Percentiles rank a stretch among this genome's conserved stretches.
Evolutionary conservation across 2,113 vertebrate genomes (phyloP).

Genomic region (Pampusana beccarii): DNA sequence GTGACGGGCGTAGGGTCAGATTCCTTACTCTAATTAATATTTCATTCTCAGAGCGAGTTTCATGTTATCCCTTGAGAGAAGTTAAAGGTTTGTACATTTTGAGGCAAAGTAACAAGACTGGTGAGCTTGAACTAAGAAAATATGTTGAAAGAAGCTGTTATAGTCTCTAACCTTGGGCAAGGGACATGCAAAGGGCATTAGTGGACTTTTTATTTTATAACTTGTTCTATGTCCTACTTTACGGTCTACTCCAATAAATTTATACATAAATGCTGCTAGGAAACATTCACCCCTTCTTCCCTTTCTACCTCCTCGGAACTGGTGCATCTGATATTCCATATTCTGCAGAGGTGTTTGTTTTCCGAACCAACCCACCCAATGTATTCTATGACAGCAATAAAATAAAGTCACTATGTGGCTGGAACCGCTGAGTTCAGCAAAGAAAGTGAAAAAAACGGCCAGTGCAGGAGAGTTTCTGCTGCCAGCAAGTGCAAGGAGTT

Average conservation of each 20-base stretch:
- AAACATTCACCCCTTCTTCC: not conserved
- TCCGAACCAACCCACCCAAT: constrained; percentile 25
- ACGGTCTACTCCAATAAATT: constrained; percentile 8
- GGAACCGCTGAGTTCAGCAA: constrained; percentile 28
- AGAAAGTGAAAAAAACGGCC: not conserved
- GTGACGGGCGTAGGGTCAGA: not conserved
- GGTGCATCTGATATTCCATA: not conserved
- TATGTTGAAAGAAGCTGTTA: constrained; percentile 32
- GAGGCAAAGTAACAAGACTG: not conserved
- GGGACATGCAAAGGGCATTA: not conserved
- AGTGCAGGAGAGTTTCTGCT: not conserved
- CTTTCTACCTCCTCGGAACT: not conserved
- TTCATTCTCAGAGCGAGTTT: constrained; percentile 21
- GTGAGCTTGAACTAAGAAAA: constrained; percentile 9
- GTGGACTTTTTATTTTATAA: not conserved
- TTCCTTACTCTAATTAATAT: constrained; percentile 38
- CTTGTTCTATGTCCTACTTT: constrained; percentile 7
- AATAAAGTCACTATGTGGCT: not conserved
- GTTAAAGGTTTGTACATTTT: constrained; percentile 35
- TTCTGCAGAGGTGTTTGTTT: not conserved
- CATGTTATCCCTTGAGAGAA: constrained; percentile 26
- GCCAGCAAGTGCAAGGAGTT: not conserved
- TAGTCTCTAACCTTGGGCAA: not conserved
- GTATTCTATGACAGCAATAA: constrained; percentile 32
- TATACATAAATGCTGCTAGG: not conserved